phyloP scores from a whole-genome alignment of 1,140 invertebrate genomes.

The Aphis gossypii region DNA sequence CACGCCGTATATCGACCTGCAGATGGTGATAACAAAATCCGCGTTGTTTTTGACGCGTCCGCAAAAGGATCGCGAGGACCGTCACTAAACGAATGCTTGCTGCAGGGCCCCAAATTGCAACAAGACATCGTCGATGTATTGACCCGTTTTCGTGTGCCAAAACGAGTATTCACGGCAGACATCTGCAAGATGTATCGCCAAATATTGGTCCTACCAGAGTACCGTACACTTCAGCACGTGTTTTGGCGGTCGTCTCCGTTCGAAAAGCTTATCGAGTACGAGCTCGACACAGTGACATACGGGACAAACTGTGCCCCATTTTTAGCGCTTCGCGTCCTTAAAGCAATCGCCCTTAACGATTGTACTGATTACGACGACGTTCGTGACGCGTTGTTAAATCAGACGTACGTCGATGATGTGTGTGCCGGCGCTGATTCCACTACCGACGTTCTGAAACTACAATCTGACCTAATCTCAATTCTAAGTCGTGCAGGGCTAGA shows the following conservation, averaged over 20 bases:
- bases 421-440: neutral
- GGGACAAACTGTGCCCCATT: neutral
- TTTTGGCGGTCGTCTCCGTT: neutral
- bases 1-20: slow-evolving; percentile 61
- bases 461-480: neutral
- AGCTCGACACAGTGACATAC: neutral
- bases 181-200: slow-evolving; percentile 35
- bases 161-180: neutral
- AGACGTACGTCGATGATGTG: neutral
- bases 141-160: slow-evolving; percentile 61
- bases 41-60: slow-evolving; percentile 64
- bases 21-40: slow-evolving; percentile 61
- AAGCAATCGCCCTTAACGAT: neutral
- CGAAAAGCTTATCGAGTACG: neutral
- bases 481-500: neutral
- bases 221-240: neutral
- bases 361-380: neutral
- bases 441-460: neutral
- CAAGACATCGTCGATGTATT: slow-evolving; percentile 63
- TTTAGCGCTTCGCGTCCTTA: neutral
- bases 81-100: slow-evolving; percentile 62
- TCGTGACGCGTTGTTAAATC: neutral
- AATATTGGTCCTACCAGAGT: neutral
- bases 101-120: slow-evolving; percentile 63
- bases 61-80: slow-evolving; percentile 59